Conservation (phyloP, 2,797 vertebrate species). For the Poecilia velifera region DNA sequence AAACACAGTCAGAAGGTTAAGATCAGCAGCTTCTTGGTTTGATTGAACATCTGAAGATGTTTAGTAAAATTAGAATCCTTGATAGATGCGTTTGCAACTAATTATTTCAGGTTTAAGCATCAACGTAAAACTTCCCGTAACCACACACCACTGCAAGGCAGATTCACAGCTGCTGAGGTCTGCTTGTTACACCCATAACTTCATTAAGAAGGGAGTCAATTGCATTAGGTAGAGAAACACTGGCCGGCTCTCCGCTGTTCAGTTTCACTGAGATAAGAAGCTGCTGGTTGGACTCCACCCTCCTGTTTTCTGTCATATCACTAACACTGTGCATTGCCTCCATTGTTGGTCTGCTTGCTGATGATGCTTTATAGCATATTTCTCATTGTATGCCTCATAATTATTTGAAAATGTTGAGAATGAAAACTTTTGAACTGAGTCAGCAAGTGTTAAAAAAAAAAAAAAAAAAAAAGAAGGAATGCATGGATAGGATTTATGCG, state of each 20-base stretch:
- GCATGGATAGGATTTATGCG: not conserved
- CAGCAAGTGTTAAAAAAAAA: conserved; percentile 3
- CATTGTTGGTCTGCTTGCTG: conserved; percentile 9
- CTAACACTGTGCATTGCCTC: not conserved
- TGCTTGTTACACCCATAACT: conserved; percentile 59
- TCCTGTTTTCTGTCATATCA: conserved; percentile 20
- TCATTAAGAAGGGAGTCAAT: conserved; percentile 61
- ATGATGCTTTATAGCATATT: conserved; percentile 1
- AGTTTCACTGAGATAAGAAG: conserved; percentile 18
- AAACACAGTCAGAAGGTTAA: not conserved
- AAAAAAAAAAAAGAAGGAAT: conserved; percentile 19
- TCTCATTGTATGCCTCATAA: conserved; percentile 3
- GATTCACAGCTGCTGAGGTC: conserved; percentile 24
- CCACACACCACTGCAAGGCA: conserved; percentile 5
- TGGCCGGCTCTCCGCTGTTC: conserved; percentile 34
- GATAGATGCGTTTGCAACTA: not conserved
- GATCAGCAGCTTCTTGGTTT: not conserved
- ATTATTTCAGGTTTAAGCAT: not conserved
- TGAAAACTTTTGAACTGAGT: not conserved
- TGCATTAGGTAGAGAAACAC: conserved; percentile 52
- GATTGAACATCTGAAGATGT: not conserved
- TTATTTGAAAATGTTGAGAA: not conserved
- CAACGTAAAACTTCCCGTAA: not conserved
- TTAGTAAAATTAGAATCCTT: not conserved
- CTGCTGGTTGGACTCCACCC: conserved; percentile 25